phyloP scores from a whole-genome alignment of 2,888 invertebrate genomes.

The Ornithoptera priamus region DNA sequence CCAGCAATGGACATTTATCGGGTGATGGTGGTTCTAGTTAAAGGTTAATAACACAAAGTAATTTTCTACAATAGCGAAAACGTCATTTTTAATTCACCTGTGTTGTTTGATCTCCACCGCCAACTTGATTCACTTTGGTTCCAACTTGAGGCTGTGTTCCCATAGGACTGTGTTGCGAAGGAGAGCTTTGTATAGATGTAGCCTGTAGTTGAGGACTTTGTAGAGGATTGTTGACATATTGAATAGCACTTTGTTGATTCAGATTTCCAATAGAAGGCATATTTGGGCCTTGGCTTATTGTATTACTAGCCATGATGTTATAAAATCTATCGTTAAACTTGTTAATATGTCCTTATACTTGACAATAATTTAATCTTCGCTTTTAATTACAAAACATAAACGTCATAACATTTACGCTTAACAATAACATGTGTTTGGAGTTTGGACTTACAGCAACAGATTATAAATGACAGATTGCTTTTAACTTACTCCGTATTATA shows the following conservation, averaged over 20 bases:
- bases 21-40: neutral
- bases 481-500: too few relatives aligned
- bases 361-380: neutral
- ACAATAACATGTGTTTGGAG: too few relatives aligned
- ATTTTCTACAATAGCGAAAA: neutral
- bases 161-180: slow-evolving; percentile 75
- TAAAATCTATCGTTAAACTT: neutral
- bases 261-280: slow-evolving; percentile 64
- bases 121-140: slow-evolving; percentile 53
- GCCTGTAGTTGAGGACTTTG: slow-evolving; percentile 69
- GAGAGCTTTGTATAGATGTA: slow-evolving; percentile 63
- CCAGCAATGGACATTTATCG: too few relatives aligned
- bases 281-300: slow-evolving; percentile 52
- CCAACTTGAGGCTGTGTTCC: slow-evolving; percentile 56
- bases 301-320: slow-evolving; percentile 51
- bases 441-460: too few relatives aligned
- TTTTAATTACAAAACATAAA: neutral
- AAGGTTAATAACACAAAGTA: neutral
- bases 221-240: slow-evolving; percentile 66
- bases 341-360: neutral
- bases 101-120: slow-evolving; percentile 54
- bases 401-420: neutral
- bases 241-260: slow-evolving; percentile 57
- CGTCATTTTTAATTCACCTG: slow-evolving; percentile 47
- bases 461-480: too few relatives aligned